phyloP scores from a whole-genome alignment of 2,113 vertebrate species.

The Silurus glanis region DNA sequence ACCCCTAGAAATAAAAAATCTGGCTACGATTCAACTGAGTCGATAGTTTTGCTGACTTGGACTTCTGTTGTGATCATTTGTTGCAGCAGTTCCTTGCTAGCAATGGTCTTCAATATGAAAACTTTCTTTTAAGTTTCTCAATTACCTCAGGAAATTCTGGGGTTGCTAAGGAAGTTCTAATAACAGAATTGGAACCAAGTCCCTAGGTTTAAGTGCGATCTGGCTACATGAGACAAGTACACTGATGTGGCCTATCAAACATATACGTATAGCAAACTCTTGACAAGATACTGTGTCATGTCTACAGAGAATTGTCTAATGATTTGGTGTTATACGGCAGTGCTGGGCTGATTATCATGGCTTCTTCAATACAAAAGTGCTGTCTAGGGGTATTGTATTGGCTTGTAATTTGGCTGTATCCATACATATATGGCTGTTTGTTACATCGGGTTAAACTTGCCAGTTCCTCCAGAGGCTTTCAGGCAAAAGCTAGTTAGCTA shows the following conservation, averaged over 20 bases:
- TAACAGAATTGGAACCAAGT: background rate
- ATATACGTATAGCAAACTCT: slow-evolving; percentile 1
- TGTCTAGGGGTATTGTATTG: background rate
- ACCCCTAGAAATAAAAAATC: too few relatives aligned
- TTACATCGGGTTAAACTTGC: background rate
- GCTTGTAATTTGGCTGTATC: background rate
- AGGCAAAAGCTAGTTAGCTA: background rate
- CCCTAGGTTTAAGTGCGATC: background rate
- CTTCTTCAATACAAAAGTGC: background rate
- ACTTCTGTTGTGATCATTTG: background rate
- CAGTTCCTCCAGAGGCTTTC: background rate
- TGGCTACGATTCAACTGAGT: too few relatives aligned
- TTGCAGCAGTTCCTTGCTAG: background rate
- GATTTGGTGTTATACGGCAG: slow-evolving; percentile 62
- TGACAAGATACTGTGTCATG: background rate
- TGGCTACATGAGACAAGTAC: slow-evolving; percentile 5
- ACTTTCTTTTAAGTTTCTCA: background rate
- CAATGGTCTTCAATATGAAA: background rate
- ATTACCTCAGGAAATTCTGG: background rate
- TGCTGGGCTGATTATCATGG: slow-evolving; percentile 56
- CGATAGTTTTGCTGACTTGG: too few relatives aligned
- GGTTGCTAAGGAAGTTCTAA: background rate
- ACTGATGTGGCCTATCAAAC: background rate
- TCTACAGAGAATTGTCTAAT: slow-evolving; percentile 14
- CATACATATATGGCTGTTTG: background rate